Evolutionary conservation across 1,140 invertebrate genomes (phyloP).

Genomic region (Ctenoplectra terminalis): DNA sequence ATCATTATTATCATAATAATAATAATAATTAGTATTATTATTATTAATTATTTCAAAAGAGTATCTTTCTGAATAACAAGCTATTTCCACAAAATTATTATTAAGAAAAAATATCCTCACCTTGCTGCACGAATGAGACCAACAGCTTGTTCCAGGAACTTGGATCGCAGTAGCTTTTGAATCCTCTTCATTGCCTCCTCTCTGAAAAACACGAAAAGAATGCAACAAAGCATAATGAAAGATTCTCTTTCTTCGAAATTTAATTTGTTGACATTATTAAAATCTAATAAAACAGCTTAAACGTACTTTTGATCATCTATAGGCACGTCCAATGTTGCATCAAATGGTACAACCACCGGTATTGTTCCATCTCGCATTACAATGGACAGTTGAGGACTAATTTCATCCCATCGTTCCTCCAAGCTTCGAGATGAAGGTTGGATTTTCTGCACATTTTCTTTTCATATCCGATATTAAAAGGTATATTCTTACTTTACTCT

Average conservation of each 20-base stretch:
- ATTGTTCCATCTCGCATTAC: conserved; percentile 85
- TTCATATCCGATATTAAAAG: conserved; percentile 1
- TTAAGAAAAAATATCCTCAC: conserved; percentile 82
- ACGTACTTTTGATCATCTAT: conserved; percentile 95
- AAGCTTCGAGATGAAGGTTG: conserved; percentile 75
- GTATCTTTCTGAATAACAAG: background rate
- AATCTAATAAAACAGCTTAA: background rate
- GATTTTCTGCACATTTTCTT: conserved; percentile 66
- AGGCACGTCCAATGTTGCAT: conserved; percentile 91
- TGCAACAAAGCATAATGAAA: background rate
- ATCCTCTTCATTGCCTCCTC: conserved; percentile 93
- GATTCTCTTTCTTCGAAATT: background rate
- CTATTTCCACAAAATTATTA: conserved; percentile 15
- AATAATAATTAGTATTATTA: no score
- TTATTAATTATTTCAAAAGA: no score
- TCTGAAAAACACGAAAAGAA: conserved; percentile 83
- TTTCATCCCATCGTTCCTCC: conserved; percentile 89
- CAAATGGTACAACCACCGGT: conserved; percentile 90
- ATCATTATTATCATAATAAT: no score
- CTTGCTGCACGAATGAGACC: conserved; percentile 92
- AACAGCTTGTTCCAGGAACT: conserved; percentile 89
- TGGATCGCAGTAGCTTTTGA: conserved; percentile 88
- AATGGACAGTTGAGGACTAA: conserved; percentile 87
- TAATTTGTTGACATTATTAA: background rate
- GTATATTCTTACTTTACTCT: background rate